These are phyloP conservation scores for Falco biarmicus DNA, from an alignment of 2,797 vertebrate species.

Conservation along the genomic window DNA sequence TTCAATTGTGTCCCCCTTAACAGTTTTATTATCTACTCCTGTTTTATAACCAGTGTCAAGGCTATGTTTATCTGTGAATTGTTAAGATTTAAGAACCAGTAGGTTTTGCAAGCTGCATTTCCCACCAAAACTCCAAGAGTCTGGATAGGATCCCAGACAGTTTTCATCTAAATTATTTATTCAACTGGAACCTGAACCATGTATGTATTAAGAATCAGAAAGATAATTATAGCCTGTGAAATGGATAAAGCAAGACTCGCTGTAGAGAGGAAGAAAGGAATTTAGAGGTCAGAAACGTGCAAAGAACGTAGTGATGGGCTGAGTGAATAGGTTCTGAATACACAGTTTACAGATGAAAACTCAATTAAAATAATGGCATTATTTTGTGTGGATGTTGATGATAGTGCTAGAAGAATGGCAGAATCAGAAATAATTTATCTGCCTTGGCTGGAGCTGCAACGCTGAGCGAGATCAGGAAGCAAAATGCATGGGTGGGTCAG, in stretches of 20 bases:
- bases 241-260: not conserved
- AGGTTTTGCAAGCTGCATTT: constrained; percentile 43
- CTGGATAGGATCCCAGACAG: constrained; percentile 25
- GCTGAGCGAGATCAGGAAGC: not conserved
- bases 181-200: constrained; percentile 21
- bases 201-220: not conserved
- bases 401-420: not conserved
- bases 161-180: constrained; percentile 34
- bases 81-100: not conserved
- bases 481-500: not conserved
- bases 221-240: constrained; percentile 1
- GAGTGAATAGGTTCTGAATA: not conserved
- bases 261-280: not conserved
- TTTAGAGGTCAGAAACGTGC: not conserved
- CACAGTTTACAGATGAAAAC: not conserved
- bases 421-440: not conserved
- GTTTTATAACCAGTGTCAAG: constrained; percentile 17
- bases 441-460: not conserved
- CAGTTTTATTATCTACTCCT: not conserved
- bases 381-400: not conserved
- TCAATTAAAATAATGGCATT: not conserved
- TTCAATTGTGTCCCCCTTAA: not conserved
- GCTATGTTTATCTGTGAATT: not conserved
- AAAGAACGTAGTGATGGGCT: not conserved
- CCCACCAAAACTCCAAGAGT: not conserved